Evolutionary conservation across 2,797 vertebrate genomes (phyloP).

Genomic region (Lithobates sylvaticus): DNA sequence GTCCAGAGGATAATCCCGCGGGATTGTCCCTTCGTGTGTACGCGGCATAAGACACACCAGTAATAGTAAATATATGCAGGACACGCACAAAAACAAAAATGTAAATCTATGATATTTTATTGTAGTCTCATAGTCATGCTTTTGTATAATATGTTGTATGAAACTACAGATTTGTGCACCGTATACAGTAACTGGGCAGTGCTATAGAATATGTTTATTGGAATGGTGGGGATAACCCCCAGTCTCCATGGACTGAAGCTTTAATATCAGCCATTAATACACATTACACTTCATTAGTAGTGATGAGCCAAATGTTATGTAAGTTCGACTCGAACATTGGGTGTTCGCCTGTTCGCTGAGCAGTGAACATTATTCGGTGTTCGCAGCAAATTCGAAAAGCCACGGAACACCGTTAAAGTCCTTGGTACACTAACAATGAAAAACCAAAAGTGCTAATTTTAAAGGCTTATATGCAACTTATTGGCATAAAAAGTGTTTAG

Average conservation of each 20-base stretch:
- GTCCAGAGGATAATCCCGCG: no score
- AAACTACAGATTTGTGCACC: background rate
- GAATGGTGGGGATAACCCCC: constrained; percentile 13
- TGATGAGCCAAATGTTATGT: no score
- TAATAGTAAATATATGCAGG: background rate
- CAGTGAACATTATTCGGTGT: no score
- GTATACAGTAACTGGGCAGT: background rate
- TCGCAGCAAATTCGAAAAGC: no score
- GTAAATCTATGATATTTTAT: background rate
- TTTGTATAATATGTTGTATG: background rate
- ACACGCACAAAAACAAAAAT: background rate
- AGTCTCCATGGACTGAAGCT: constrained; percentile 57
- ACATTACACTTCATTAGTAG: constrained; percentile 70
- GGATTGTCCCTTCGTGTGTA: no score
- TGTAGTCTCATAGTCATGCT: background rate
- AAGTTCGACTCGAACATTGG: no score
- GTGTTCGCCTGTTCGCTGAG: no score
- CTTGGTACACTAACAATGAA: no score
- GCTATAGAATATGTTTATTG: background rate
- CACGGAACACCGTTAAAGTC: no score
- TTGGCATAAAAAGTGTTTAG: no score
- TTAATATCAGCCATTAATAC: constrained; percentile 77
- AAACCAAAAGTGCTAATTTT: no score
- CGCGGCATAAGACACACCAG: background rate
- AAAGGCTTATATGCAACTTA: no score